Base-by-base conservation (phyloP, 2,797 vertebrate species). In the Poecilia wingei region DNA sequence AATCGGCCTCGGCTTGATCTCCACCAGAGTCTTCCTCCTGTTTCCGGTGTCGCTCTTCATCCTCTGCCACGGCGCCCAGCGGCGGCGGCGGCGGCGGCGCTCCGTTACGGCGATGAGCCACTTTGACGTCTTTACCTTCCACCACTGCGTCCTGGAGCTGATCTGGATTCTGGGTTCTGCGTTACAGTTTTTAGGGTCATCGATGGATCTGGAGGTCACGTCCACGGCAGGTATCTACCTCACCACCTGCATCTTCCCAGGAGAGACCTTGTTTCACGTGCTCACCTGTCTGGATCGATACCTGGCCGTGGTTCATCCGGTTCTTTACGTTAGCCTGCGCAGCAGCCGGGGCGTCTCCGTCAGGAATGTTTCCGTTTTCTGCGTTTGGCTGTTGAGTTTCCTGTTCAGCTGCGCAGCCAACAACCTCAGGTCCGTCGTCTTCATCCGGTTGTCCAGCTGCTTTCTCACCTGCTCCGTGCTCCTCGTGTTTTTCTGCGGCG, bases 261-360 rank as follows among this genome's bases (percentile, higher is more conserved):
- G 75, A 45, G 73, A 81, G 45, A 5, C 0, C 1, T 25, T 41
- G 22, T 79, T 87, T 51, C 85, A 86, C n/a, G 0, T 79, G 25
- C 75, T 90, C 10, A 85, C 85, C 51, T 86, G 78, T 59, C 12
- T 85, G 25, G 87, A 90, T 7, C 77, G 80, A 1, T 87, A 83
- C 53, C 66, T 90, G 73, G 89, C 89, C 0, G 79, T 84, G 0
- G 82, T 87, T 59, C 73, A 81, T n/a, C 87, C 87, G 7, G 16
- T 82, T 57, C 43, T 36, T 43, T 88, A 85, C 47, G 12, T 70
- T 4, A 33, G 71, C 7, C 71, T 84, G 1, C 80, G 70, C 16
- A 46, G 68, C 1, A 20, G 0, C 0, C 45, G n/a, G 0, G 72
- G 74, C 1, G 53, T 70, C 47, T n/a, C 12, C 16, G 78, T 86